Evolutionary conservation across 2,113 vertebrate genomes (phyloP).

Genomic region (Climacteris rufus): DNA sequence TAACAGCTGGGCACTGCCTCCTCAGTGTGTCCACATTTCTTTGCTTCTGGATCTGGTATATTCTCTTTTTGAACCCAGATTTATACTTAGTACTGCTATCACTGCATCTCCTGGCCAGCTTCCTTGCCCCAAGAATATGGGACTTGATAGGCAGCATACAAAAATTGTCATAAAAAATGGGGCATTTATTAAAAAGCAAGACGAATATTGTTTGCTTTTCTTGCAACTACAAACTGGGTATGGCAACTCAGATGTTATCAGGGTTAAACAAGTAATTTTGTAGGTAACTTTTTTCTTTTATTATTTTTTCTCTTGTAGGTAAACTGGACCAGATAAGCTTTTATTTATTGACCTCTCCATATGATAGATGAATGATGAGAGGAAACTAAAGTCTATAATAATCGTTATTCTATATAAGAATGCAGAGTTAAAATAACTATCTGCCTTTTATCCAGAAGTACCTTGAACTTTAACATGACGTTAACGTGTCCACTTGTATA

Average conservation of each 20-base stretch:
- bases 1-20: constrained; percentile 1
- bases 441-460: constrained; percentile 72
- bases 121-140: constrained; percentile 46
- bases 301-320: constrained; percentile 37
- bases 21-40: background rate
- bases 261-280: constrained; percentile 60
- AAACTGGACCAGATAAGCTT: constrained; percentile 62
- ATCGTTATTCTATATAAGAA: constrained; percentile 51
- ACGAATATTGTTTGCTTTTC: constrained; percentile 67
- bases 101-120: constrained; percentile 50
- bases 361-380: constrained; percentile 3
- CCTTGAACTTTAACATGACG: constrained; percentile 67
- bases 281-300: constrained; percentile 43
- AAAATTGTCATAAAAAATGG: background rate
- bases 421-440: constrained; percentile 54
- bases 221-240: constrained; percentile 56
- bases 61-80: constrained; percentile 17
- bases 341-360: constrained; percentile 61
- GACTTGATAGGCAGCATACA: constrained; percentile 33
- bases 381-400: constrained; percentile 49
- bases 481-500: constrained; percentile 59
- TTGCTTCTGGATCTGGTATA: constrained; percentile 17
- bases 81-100: constrained; percentile 52
- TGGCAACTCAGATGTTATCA: constrained; percentile 64
- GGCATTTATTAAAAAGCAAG: constrained; percentile 47